Evolutionary conservation across 2,113 vertebrate genomes (phyloP), one percentile per base, ranked within the genome.

Genomic region (Pelecanus crispus): DNA sequence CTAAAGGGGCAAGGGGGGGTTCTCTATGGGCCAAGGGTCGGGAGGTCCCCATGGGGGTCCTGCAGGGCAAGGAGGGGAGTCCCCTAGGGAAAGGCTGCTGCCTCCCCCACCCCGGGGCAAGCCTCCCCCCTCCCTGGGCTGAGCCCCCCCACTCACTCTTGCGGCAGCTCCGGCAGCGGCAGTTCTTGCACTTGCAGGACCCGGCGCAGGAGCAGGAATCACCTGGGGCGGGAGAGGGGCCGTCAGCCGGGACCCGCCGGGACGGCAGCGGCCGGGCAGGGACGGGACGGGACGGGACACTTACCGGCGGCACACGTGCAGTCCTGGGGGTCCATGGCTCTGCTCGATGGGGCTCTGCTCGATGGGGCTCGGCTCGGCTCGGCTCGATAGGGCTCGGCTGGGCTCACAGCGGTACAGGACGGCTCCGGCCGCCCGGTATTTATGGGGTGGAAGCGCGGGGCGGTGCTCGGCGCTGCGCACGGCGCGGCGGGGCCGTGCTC

Each of bases 171-270:
- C 84, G 98, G 97, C 99, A 99, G 84, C 98, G 96, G 88, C 99
- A 99, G 90, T 99, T 98, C 12, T 97, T 98, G 94, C 99, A 99
- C 7, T 97, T 97, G 96, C 98, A 99, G 89, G 91, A 92, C 85
- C 28, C 97, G 4, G 95, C 98, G 42, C 99, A 99, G 94, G 81
- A 98, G 97, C 99, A 99, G 86, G 97, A 96, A 92, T 98, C 98
- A 98, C 97, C 99, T 99, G 65, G 81, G 50, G 50, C 40, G 53
- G 47, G n/a, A 90, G 8, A 68, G 67, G 28, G 34, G 32, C 25
- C 53, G 38, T 96, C 34, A 94, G 70, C n/a, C 24, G 45, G 32
- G 49, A 14, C 18, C 49, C 17, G 45, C 17, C 19, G 18, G 38
- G 55, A 67, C 24, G 8, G 5, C 15, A 9, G 5, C 6, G 1